These are phyloP conservation scores for Chlorodrepanis virens DNA, from an alignment of 2,113 vertebrate genomes.

Conservation along the genomic window DNA sequence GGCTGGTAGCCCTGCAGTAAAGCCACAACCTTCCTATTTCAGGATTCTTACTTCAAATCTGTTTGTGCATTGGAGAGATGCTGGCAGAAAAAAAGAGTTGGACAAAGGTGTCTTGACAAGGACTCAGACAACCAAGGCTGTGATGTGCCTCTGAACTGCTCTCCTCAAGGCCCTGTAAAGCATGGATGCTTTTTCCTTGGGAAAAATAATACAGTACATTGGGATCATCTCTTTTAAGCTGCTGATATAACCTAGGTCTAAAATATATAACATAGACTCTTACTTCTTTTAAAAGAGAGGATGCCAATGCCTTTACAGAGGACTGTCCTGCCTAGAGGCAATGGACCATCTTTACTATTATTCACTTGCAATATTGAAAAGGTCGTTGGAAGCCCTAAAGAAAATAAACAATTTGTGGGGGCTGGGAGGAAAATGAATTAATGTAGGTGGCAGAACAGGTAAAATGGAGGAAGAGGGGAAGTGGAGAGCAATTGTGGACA, in stretches of 20 bases:
- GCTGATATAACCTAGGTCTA: neutral
- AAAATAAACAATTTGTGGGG: neutral
- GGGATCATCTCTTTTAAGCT: neutral
- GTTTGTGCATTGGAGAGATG: neutral
- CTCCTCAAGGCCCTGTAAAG: neutral
- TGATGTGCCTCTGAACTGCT: neutral
- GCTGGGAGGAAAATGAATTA: neutral
- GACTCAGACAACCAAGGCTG: neutral
- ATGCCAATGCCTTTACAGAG: neutral
- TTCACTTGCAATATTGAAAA: neutral
- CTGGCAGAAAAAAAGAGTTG: neutral
- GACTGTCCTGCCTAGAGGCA: neutral
- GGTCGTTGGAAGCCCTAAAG: neutral
- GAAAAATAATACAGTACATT: neutral
- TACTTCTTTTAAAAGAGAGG: neutral
- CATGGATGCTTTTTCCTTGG: neutral
- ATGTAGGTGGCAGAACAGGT: neutral
- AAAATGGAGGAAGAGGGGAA: neutral
- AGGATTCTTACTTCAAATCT: neutral
- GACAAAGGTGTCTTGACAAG: conserved; percentile 1
- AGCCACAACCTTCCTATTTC: neutral
- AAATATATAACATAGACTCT: neutral
- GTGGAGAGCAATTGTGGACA: neutral
- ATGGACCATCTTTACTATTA: neutral
- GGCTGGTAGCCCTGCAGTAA: conserved; percentile 25